A percentile compares a stretch with the other conserved stretches of the same genome.
phyloP scores from a whole-genome alignment of 2,888 invertebrate species.

The Melitaea athalia region DNA sequence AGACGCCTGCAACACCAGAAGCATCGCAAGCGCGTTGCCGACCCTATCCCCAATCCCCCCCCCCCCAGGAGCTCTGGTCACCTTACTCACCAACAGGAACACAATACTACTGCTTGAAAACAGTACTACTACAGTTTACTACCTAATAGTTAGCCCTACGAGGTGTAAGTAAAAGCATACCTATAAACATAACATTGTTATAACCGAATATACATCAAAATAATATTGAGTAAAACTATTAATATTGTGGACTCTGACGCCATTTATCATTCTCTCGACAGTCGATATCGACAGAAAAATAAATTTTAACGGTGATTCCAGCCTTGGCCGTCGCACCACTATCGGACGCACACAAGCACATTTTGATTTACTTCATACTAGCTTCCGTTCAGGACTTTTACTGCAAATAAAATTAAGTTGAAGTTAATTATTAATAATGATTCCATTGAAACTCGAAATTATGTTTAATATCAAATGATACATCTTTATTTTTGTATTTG shows the following conservation, averaged over 20 bases:
- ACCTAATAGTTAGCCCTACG: not conserved
- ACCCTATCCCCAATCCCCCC: no score
- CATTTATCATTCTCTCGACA: conserved; percentile 9
- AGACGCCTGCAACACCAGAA: no score
- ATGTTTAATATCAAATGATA: no score
- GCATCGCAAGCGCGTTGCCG: no score
- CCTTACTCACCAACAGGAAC: no score
- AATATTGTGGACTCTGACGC: not conserved
- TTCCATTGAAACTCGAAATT: no score
- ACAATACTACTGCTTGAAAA: no score
- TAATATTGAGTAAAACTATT: not conserved
- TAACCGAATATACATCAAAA: not conserved
- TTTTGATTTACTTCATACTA: not conserved
- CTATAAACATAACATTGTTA: not conserved
- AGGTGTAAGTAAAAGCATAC: not conserved
- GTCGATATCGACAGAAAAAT: conserved; percentile 10
- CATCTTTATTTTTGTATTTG: no score
- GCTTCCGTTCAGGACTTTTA: no score
- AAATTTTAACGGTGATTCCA: conserved; percentile 7
- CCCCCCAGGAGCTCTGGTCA: no score
- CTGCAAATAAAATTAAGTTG: not conserved
- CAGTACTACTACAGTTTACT: no score
- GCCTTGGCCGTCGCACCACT: conserved; percentile 7
- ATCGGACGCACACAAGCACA: not conserved
- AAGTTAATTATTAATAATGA: no score